Percentiles rank a stretch among this genome's conserved stretches.
phyloP scores from a whole-genome alignment of 1,140 invertebrate genomes.

The Helicoverpa armigera region DNA sequence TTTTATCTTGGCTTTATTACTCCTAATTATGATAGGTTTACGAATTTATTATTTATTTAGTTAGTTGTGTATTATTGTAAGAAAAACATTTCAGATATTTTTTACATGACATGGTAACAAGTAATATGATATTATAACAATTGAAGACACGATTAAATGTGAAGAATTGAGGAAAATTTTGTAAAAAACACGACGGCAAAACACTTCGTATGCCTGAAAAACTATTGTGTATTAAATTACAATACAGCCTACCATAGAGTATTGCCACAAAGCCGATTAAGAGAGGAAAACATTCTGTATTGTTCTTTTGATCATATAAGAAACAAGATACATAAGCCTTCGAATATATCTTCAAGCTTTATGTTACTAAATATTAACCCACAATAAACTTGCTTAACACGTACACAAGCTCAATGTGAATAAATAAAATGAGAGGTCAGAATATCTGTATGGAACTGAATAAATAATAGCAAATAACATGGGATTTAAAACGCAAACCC shows the following conservation, averaged over 20 bases:
- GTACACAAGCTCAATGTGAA: constrained; percentile 31
- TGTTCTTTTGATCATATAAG: neutral
- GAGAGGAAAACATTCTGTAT: too few relatives aligned
- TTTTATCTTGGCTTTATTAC: neutral
- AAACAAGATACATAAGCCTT: neutral
- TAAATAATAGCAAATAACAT: constrained; percentile 44
- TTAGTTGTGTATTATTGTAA: too few relatives aligned
- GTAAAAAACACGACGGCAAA: neutral
- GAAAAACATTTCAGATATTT: too few relatives aligned
- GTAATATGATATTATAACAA: neutral
- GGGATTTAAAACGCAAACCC: constrained; percentile 37
- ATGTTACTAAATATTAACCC: constrained; percentile 33
- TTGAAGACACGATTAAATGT: neutral
- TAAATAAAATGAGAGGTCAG: constrained; percentile 40
- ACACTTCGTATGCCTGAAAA: too few relatives aligned
- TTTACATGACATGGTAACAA: too few relatives aligned
- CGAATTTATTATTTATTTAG: too few relatives aligned
- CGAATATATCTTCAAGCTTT: constrained; percentile 8
- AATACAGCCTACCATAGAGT: too few relatives aligned
- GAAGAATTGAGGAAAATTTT: neutral
- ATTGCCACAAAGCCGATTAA: too few relatives aligned
- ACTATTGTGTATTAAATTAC: too few relatives aligned
- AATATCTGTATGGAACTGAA: constrained; percentile 28
- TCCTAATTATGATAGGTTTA: neutral
- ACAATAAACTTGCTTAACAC: constrained; percentile 31